Evolutionary conservation across 1,140 invertebrate species (phyloP), one percentile per base, ranked within the genome.

Genomic region (Hylaeus anthracinus): DNA sequence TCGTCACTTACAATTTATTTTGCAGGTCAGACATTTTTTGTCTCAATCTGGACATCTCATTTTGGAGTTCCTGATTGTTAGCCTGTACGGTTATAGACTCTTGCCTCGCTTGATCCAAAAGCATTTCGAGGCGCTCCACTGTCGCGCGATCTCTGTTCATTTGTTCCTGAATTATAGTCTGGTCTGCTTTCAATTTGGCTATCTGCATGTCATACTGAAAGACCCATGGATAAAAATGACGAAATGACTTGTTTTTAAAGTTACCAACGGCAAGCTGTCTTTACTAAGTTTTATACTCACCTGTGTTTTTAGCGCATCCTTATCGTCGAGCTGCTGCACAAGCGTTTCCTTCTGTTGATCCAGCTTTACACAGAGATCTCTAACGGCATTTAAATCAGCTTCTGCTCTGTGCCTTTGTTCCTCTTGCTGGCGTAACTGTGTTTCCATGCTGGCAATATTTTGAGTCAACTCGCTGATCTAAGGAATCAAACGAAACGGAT

Each of bases 381-480:
- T 90, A 45, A 94, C 88, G 10, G 93, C 92, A 79, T 90, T 89
- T 43, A 95, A 84, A 77, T 95, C 94, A 2, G 90, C 79, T 51
- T 94, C 93, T 4, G 88, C 82, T 55, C 89, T 90, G 14, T 92
- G 88, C 51, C 88, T 91, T 43, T 93, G 91, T 1, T 92, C 90
- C 6, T 70, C 88, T 71, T 92, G 88, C 71, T 94, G 93, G 37
- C 91, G 91, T 3, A 95, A 60, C 76, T 95, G 93, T 0, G 92
- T 91, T 86, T 95, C 95, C 70, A 95, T 88, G 45, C 90, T 92
- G 4, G 94, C 94, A 5, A 95, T 90, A 73, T 92, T 94, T 51
- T 92, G 91, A 6, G 94, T 95, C 51, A 95, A 86, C 70, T 94
- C 94, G 15, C 92, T 80, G 66, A 95, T 95, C 94, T 95, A 81